Evolutionary conservation across 1,140 invertebrate species (phyloP), one percentile per base, ranked within the genome.

Genomic region (Uloborus diversus): DNA sequence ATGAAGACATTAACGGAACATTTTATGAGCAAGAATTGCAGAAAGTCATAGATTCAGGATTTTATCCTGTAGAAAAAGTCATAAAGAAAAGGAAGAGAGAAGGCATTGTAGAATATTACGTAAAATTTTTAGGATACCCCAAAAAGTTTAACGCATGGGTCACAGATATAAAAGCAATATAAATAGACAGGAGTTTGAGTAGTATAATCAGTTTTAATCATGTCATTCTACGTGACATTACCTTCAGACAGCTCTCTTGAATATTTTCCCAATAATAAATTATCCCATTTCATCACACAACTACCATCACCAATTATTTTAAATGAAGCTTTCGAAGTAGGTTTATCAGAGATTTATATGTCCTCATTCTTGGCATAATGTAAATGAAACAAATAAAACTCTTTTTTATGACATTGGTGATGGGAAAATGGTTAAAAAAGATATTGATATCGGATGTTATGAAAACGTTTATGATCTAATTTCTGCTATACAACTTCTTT

Each of bases 21-120:
- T 82, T 82, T 51, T 82, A 79, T 79, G 56, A 76, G 33, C 30
- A 37, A 37, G 80, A 76, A 82, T 27, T 75, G 4, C 57, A 61
- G n/a, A 30, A 61, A 14, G 25, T 61, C 30, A 28, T n/a, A 9
- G n/a, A 32, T 28, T 30, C 25, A 1, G 27, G 25, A 9, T 61
- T 17, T 30, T 30, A 61, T 32, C 27, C 4, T 4, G 57, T 4
- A 30, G 57, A 61, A 61, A 61, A 30, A 20, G 27, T 61, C 17
- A 2, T 30, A 14, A 13, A 61, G 30, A 28, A 2, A 28, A 33
- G 57, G 30, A 61, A 33, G 30, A 11, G 68, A 14, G 66, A 3
- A 20, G 37, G 13, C 5, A 66, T 23, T 23, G 23, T 20, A 25
- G 5, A 49, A 71, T 71, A 64, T 56, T 64, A 20, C 28, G 23